These are phyloP conservation scores for Paracentrotus lividus DNA, from an alignment of 53 echinoderm and acorn worm genomes.

Conservation along the genomic window DNA sequence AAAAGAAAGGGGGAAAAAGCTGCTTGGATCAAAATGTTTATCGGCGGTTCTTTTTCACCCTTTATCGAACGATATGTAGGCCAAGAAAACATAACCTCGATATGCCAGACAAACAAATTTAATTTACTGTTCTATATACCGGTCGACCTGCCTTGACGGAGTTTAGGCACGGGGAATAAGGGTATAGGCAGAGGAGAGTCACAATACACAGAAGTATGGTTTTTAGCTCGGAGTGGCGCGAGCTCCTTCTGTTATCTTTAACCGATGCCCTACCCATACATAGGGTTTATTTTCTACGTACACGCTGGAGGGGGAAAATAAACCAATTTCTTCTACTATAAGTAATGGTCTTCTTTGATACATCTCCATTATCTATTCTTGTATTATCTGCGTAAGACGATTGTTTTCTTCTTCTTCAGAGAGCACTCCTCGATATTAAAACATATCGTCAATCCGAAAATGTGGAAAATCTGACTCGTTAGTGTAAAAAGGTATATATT, in stretches of 20 bases:
- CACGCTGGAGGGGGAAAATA: slow-evolving; percentile 35
- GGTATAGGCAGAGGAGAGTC: slow-evolving; percentile 13
- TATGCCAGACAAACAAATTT: slow-evolving; percentile 74
- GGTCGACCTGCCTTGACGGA: slow-evolving; percentile 61
- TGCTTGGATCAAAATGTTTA: slow-evolving; percentile 72
- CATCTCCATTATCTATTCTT: slow-evolving; percentile 5
- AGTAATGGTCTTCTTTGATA: slow-evolving; percentile 13
- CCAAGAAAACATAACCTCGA: slow-evolving; percentile 73
- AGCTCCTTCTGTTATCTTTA: background rate
- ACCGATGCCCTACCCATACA: slow-evolving; percentile 32
- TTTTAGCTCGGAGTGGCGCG: slow-evolving; percentile 3
- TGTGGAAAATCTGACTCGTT: background rate
- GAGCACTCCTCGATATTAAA: background rate
- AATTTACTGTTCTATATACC: slow-evolving; percentile 70
- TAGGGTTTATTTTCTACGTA: slow-evolving; percentile 35
- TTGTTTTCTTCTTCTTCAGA: too few relatives aligned
- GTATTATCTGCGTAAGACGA: background rate
- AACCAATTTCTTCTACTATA: slow-evolving; percentile 32
- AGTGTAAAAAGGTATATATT: too few relatives aligned
- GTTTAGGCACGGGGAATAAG: background rate
- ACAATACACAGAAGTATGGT: slow-evolving; percentile 28
- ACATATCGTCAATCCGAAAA: background rate
- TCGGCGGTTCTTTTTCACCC: slow-evolving; percentile 72
- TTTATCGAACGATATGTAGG: slow-evolving; percentile 72
- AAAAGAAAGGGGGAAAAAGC: slow-evolving; percentile 59